These are phyloP conservation scores for Nephrotoma flavescens DNA, from an alignment of 2,888 invertebrate genomes.

Conservation along the genomic window DNA sequence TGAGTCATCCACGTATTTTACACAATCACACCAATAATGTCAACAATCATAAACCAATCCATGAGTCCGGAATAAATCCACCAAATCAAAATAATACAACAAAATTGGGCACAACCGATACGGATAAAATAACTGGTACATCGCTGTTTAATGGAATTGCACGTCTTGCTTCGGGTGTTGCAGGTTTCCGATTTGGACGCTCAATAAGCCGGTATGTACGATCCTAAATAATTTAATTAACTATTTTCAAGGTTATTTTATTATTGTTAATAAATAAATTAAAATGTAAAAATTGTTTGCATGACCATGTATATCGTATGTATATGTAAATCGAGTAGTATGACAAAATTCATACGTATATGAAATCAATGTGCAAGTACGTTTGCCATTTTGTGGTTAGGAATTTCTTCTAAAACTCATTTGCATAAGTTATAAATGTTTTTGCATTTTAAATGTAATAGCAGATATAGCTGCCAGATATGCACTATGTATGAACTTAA, in stretches of 20 bases:
- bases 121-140: not conserved
- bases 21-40: conserved; percentile 5
- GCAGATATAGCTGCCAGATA: not conserved
- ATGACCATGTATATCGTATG: not conserved
- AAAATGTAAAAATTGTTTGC: not conserved
- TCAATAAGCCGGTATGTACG: not conserved
- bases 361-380: not conserved
- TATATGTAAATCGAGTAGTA: not conserved
- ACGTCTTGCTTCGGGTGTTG: not conserved
- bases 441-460: not conserved
- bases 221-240: not conserved
- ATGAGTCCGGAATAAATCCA: not conserved
- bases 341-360: not conserved
- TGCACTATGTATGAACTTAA: conserved; percentile 1
- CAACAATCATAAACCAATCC: not conserved
- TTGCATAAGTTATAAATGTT: not conserved
- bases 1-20: conserved; percentile 41
- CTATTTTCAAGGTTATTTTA: not conserved
- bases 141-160: not conserved
- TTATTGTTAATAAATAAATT: not conserved
- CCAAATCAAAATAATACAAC: not conserved
- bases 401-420: not conserved
- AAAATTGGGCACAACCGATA: not conserved
- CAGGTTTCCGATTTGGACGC: not conserved
- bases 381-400: not conserved